Percentiles rank a stretch among this genome's conserved stretches.
Conservation (phyloP, 2,113 vertebrate genomes). For the Phyllopteryx taeniolatus region DNA sequence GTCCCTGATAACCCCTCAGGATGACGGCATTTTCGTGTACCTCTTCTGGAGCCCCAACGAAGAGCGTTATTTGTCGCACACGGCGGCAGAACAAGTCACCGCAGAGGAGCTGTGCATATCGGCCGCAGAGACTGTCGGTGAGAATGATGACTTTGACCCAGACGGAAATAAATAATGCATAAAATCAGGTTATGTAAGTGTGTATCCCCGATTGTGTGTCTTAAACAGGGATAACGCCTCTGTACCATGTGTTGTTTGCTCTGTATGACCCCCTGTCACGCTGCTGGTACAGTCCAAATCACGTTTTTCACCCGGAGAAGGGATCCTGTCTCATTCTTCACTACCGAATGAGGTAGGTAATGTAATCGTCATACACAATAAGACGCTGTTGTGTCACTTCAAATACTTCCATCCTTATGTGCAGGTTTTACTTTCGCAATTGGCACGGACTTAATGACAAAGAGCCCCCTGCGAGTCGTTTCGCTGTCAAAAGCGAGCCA, state of each 20-base stretch:
- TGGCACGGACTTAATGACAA: slow-evolving; percentile 82
- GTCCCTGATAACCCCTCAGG: slow-evolving; percentile 34
- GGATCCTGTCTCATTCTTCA: slow-evolving; percentile 66
- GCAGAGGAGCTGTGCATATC: slow-evolving; percentile 83
- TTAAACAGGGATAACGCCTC: slow-evolving; percentile 81
- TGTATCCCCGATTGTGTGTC: not conserved
- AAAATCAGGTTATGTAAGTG: slow-evolving; percentile 1
- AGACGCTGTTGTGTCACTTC: not conserved
- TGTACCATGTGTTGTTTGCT: slow-evolving; percentile 83
- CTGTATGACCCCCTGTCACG: slow-evolving; percentile 75
- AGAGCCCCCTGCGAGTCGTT: slow-evolving; percentile 77
- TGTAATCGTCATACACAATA: not conserved
- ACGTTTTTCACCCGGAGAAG: slow-evolving; percentile 68
- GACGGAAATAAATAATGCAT: not conserved
- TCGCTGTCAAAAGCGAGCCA: slow-evolving; percentile 39
- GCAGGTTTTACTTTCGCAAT: slow-evolving; percentile 89
- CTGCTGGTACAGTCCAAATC: slow-evolving; percentile 88
- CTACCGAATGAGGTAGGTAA: slow-evolving; percentile 84
- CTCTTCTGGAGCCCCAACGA: slow-evolving; percentile 80
- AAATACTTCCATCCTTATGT: not conserved
- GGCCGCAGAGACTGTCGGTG: slow-evolving; percentile 77
- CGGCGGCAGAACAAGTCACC: slow-evolving; percentile 52
- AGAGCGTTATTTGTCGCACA: slow-evolving; percentile 71
- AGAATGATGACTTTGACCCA: slow-evolving; percentile 12
- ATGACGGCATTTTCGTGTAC: slow-evolving; percentile 70